Percentiles rank a stretch among this genome's conserved stretches.
Evolutionary conservation across 1,140 invertebrate genomes (phyloP).

Genomic region (Zophobas atratus): DNA sequence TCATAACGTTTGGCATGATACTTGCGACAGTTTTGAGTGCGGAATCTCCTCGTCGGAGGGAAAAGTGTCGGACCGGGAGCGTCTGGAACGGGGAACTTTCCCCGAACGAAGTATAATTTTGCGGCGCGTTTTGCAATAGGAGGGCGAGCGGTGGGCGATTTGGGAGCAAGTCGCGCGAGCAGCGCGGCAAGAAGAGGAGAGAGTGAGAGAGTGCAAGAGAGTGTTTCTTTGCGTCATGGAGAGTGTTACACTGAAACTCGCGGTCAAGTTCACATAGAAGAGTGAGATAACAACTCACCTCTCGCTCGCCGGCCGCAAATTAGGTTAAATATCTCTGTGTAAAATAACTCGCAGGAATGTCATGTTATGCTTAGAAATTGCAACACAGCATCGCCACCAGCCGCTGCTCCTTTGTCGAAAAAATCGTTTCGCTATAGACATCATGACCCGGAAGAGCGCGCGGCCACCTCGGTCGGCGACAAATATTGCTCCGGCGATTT

Average conservation of each 20-base stretch:
- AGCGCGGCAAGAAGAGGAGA: slow-evolving; percentile 43
- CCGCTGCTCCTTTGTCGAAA: slow-evolving; percentile 31
- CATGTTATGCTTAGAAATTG: slow-evolving; percentile 36
- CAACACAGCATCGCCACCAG: slow-evolving; percentile 22
- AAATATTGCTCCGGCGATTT: slow-evolving; percentile 13
- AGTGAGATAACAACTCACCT: slow-evolving; percentile 45
- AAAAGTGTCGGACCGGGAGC: too few species aligned
- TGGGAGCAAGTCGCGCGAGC: slow-evolving; percentile 22
- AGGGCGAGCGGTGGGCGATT: slow-evolving; percentile 20
- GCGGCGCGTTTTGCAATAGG: not conserved
- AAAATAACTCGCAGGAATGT: slow-evolving; percentile 48
- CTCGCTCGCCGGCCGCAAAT: slow-evolving; percentile 49
- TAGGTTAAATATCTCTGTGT: slow-evolving; percentile 51
- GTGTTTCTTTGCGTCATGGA: slow-evolving; percentile 46
- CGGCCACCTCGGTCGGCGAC: slow-evolving; percentile 13
- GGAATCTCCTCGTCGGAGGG: not conserved
- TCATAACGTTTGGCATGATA: slow-evolving; percentile 50
- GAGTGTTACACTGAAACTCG: slow-evolving; percentile 53
- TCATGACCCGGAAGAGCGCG: slow-evolving; percentile 27
- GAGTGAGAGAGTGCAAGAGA: slow-evolving; percentile 51
- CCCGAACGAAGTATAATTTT: not conserved
- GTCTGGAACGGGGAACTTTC: too few species aligned
- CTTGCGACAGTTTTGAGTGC: slow-evolving; percentile 48
- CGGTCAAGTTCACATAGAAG: slow-evolving; percentile 53
- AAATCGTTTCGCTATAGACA: slow-evolving; percentile 16